phyloP scores from a whole-genome alignment of 2,888 invertebrate genomes.

The Drosophila subsilvestris region DNA sequence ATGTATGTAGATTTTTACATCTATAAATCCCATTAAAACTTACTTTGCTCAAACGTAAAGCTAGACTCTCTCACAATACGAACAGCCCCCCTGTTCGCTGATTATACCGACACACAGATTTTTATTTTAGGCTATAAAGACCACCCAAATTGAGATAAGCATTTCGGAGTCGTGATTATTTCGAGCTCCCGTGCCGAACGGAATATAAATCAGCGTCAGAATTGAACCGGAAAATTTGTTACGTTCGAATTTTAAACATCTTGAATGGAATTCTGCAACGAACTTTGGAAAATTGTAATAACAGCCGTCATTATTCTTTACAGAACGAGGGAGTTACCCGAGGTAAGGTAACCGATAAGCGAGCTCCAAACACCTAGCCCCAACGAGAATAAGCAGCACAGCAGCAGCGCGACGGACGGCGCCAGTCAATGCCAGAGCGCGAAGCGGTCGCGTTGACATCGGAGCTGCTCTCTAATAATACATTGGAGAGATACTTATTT shows the following conservation, averaged over 20 bases:
- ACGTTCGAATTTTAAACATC: background rate
- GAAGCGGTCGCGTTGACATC: slow-evolving; percentile 72
- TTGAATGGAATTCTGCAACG: background rate
- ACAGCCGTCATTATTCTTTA: slow-evolving; percentile 12
- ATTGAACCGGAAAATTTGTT: background rate
- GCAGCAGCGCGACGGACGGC: slow-evolving; percentile 19
- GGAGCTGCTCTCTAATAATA: slow-evolving; percentile 65
- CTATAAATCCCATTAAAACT: slow-evolving; percentile 33
- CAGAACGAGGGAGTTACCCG: background rate
- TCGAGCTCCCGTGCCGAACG: slow-evolving; percentile 27
- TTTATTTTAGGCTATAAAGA: slow-evolving; percentile 34
- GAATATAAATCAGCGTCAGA: slow-evolving; percentile 7
- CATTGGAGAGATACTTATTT: slow-evolving; percentile 2
- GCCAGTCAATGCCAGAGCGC: slow-evolving; percentile 75
- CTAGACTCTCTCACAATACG: background rate
- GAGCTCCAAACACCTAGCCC: slow-evolving; percentile 45
- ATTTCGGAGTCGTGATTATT: slow-evolving; percentile 4
- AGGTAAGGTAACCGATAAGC: slow-evolving; percentile 49
- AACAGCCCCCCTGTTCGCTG: background rate
- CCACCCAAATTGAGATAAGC: slow-evolving; percentile 27
- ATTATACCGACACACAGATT: slow-evolving; percentile 14
- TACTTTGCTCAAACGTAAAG: slow-evolving; percentile 3
- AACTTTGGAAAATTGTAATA: background rate
- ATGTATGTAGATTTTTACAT: slow-evolving; percentile 7
- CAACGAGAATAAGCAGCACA: slow-evolving; percentile 36